Evolutionary conservation across 2,113 vertebrate species (phyloP).

Genomic region (Platycercus adscitus): DNA sequence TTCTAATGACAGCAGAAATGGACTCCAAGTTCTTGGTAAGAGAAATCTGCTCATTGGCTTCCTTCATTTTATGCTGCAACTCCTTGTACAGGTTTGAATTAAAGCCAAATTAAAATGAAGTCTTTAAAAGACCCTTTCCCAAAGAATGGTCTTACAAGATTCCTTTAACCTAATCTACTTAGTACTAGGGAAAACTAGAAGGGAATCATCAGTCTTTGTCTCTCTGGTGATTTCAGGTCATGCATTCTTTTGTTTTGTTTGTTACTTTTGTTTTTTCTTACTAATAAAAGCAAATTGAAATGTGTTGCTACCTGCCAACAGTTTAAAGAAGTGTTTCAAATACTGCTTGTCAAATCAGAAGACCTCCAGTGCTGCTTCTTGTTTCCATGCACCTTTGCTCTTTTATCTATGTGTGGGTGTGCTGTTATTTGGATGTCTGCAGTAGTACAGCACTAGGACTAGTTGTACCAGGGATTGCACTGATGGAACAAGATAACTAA

Average conservation of each 20-base stretch:
- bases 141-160: background rate
- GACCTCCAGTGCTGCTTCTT: background rate
- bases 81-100: background rate
- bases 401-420: background rate
- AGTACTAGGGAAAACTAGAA: background rate
- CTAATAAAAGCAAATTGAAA: background rate
- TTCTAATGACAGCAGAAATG: conserved; percentile 94
- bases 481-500: background rate
- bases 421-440: background rate
- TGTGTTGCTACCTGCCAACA: background rate
- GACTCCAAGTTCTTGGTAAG: conserved; percentile 90
- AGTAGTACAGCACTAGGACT: background rate
- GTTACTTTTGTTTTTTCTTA: background rate
- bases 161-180: background rate
- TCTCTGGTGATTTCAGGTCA: background rate
- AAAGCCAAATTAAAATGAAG: background rate
- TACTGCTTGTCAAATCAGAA: background rate
- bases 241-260: background rate
- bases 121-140: background rate
- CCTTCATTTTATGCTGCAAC: background rate
- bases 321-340: background rate
- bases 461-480: background rate
- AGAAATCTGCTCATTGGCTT: background rate
- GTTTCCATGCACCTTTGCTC: background rate
- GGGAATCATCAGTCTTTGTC: background rate